phyloP scores from a whole-genome alignment of 2,888 invertebrate genomes.

The Allolobophora icterica region DNA sequence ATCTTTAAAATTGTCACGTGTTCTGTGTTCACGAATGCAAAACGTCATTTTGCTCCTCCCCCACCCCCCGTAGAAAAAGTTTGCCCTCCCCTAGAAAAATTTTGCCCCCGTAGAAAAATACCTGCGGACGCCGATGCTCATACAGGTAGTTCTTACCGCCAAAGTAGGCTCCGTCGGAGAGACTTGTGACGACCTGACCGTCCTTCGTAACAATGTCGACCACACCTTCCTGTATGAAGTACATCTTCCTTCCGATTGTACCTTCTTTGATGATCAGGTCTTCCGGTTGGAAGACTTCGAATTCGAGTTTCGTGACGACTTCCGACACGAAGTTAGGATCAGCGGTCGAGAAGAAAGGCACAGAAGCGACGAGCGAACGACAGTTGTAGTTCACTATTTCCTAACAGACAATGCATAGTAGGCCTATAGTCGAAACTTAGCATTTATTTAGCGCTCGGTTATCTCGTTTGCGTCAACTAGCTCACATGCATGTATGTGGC shows the following conservation, averaged over 20 bases:
- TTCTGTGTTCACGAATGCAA: too few relatives aligned
- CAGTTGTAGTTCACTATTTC: conserved; percentile 99
- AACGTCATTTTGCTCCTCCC: too few relatives aligned
- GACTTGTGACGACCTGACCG: conserved; percentile 88
- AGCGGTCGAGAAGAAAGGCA: conserved; percentile 97
- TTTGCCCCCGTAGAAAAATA: too few relatives aligned
- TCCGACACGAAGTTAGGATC: conserved; percentile 98
- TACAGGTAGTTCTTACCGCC: conserved; percentile 69
- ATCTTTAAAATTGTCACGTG: too few relatives aligned
- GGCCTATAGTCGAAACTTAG: neutral
- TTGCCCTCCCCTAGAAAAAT: too few relatives aligned
- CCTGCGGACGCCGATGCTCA: too few relatives aligned
- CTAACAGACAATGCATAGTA: conserved; percentile 61
- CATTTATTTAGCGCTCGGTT: neutral
- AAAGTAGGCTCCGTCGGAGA: conserved; percentile 97
- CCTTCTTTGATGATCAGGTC: conserved; percentile 74
- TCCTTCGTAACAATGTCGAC: conserved; percentile 76
- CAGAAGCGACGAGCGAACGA: conserved; percentile 94
- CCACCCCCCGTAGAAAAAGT: too few relatives aligned
- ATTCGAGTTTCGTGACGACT: conserved; percentile 95
- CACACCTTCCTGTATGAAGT: conserved; percentile 98
- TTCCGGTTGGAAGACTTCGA: conserved; percentile 94
- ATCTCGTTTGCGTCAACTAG: neutral
- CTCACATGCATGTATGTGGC: too few relatives aligned
- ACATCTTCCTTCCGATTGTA: conserved; percentile 98